These are phyloP conservation scores for Carduelis carduelis DNA, from an alignment of 2,797 vertebrate genomes.

Conservation along the genomic window DNA sequence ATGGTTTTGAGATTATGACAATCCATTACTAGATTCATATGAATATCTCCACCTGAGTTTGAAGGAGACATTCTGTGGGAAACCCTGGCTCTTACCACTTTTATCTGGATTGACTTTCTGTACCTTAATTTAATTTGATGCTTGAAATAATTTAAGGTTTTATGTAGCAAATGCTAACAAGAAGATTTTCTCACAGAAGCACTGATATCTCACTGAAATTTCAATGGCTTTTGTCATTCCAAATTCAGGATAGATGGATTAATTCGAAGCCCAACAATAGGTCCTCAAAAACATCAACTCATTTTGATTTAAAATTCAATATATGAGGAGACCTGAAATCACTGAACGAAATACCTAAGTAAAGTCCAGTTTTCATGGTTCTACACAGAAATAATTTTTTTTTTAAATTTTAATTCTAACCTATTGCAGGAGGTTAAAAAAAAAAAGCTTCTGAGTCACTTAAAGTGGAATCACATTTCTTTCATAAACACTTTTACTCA, in stretches of 20 bases:
- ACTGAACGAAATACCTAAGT: background rate
- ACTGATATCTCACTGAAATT: background rate
- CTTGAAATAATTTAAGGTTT: background rate
- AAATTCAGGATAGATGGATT: background rate
- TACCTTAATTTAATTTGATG: background rate
- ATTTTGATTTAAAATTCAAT: background rate
- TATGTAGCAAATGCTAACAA: background rate
- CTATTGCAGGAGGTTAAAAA: fast-evolving
- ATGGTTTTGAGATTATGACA: background rate
- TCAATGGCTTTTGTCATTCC: background rate
- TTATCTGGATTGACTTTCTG: background rate
- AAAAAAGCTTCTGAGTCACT: background rate
- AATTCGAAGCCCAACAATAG: background rate
- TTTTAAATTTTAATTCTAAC: background rate
- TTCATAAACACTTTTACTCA: background rate
- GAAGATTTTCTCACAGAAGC: background rate
- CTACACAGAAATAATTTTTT: background rate
- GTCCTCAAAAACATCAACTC: background rate
- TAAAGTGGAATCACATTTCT: background rate
- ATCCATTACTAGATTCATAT: background rate
- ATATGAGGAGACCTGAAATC: background rate
- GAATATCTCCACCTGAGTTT: background rate
- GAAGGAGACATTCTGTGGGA: background rate
- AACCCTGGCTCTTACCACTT: background rate
- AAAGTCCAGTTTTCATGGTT: background rate